Evolutionary conservation across 2,888 invertebrate genomes (phyloP).

Genomic region (Geophilus truncorum): DNA sequence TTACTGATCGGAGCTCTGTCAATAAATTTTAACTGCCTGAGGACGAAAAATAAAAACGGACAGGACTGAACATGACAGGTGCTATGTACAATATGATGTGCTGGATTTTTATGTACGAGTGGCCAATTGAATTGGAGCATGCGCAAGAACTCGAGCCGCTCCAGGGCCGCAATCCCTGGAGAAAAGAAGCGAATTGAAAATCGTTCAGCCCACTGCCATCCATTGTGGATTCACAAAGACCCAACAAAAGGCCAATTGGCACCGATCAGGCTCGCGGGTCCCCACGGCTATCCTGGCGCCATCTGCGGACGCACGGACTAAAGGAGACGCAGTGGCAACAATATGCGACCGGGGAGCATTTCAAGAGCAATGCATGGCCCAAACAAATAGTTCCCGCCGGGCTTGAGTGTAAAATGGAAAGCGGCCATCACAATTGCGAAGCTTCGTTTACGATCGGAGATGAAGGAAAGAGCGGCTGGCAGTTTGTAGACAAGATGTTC

Average conservation of each 20-base stretch:
- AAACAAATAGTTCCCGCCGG: background rate
- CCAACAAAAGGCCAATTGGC: slow-evolving; percentile 25
- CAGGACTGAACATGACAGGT: background rate
- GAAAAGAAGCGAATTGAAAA: slow-evolving; percentile 18
- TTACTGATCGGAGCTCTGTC: too few relatives aligned
- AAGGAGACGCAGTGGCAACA: background rate
- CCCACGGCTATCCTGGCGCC: slow-evolving; percentile 1
- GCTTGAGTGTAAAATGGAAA: background rate
- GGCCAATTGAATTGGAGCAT: background rate
- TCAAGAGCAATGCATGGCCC: background rate
- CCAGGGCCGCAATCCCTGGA: background rate
- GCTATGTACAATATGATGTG: background rate
- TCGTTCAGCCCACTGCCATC: slow-evolving; percentile 27
- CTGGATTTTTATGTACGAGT: background rate
- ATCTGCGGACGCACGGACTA: background rate
- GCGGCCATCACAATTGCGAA: background rate
- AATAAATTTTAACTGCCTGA: background rate
- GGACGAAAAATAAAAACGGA: background rate
- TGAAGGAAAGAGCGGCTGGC: background rate
- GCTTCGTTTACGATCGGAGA: background rate
- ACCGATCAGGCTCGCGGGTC: background rate
- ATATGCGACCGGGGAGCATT: background rate
- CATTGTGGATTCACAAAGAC: slow-evolving; percentile 27
- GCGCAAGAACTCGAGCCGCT: background rate
- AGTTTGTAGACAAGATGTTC: background rate